Percentiles rank a stretch among this genome's conserved stretches.
Conservation (phyloP, 2,797 vertebrate species). For the Eremophila alpestris region DNA sequence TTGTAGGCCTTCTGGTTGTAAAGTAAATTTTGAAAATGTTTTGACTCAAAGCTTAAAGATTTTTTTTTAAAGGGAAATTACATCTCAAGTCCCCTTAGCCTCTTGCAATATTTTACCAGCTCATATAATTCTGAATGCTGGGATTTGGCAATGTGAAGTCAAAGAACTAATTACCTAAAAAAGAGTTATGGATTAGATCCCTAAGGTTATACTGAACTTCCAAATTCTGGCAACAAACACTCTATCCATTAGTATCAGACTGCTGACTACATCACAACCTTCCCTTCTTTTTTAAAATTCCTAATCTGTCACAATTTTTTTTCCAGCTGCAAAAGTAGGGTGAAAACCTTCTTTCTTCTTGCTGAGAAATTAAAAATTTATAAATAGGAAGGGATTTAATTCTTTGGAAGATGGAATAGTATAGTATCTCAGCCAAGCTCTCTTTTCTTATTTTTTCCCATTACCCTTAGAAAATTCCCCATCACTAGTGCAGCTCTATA, state of each 20-base stretch:
- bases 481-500: not conserved
- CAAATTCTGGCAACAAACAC: constrained; percentile 18
- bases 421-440: not conserved
- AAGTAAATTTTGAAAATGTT: not conserved
- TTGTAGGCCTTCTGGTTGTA: not conserved
- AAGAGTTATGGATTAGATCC: constrained; percentile 50
- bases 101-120: not conserved
- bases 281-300: not conserved
- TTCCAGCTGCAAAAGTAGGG: not conserved
- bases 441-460: constrained; percentile 15
- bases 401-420: not conserved
- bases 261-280: constrained; percentile 12
- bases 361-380: constrained; percentile 29
- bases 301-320: constrained; percentile 1
- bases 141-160: constrained; percentile 16
- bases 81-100: not conserved
- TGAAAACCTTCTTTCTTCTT: not conserved
- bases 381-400: constrained; percentile 12
- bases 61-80: not conserved
- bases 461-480: constrained; percentile 37
- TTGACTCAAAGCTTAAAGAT: not conserved
- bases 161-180: constrained; percentile 52
- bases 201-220: constrained; percentile 30
- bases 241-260: constrained; percentile 29
- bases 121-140: not conserved